These are phyloP conservation scores for Protobothrops flavoviridis DNA, from an alignment of 2,113 vertebrate genomes.

Conservation along the genomic window DNA sequence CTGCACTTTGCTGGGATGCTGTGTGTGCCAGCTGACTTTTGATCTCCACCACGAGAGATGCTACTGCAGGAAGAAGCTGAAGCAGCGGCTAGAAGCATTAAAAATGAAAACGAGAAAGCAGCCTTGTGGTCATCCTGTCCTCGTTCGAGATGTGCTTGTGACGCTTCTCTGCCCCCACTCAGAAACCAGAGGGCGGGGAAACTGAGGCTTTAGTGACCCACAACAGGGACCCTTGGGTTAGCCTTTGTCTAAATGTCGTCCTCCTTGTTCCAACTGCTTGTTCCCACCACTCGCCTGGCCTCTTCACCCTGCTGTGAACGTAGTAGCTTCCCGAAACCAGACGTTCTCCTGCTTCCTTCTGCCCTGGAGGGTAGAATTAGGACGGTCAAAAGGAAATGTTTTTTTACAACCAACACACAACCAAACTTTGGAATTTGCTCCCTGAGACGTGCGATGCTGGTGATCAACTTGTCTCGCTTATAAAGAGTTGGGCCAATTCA, in stretches of 20 bases:
- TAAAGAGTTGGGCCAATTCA: neutral
- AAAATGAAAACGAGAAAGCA: neutral
- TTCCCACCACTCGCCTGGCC: neutral
- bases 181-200: neutral
- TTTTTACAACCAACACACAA: neutral
- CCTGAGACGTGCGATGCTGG: neutral
- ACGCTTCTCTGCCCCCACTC: neutral
- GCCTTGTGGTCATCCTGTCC: neutral
- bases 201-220: neutral
- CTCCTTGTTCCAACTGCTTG: neutral
- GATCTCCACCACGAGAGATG: too few relatives aligned
- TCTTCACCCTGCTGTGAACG: neutral
- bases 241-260: neutral
- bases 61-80: neutral
- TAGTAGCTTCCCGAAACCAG: neutral
- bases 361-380: neutral
- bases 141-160: neutral
- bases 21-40: neutral
- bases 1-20: neutral
- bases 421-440: neutral
- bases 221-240: neutral
- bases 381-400: neutral
- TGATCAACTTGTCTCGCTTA: neutral
- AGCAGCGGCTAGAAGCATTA: neutral
- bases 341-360: neutral